Percentiles rank a stretch among this genome's conserved stretches.
Evolutionary conservation across 2,797 vertebrate species (phyloP).

Genomic region (Gobionotothen gibberifrons): DNA sequence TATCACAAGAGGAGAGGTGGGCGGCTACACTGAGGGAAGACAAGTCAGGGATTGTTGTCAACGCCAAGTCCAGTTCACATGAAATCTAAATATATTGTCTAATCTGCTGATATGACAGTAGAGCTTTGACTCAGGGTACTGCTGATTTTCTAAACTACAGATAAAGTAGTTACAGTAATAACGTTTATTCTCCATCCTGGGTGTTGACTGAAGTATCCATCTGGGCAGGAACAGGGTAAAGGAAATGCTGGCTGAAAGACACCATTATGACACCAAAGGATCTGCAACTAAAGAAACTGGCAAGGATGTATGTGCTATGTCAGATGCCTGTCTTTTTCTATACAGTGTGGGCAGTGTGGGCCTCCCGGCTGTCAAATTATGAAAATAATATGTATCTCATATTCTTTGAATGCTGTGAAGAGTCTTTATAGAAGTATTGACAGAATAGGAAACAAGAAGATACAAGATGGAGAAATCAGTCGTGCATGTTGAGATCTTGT

Average conservation of each 20-base stretch:
- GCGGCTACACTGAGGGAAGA: constrained; percentile 12
- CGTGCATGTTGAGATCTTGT: neutral
- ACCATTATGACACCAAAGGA: constrained; percentile 4
- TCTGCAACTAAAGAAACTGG: constrained; percentile 30
- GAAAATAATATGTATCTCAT: neutral
- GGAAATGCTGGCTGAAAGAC: constrained; percentile 3
- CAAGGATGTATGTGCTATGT: neutral
- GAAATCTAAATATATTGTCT: neutral
- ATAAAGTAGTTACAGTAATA: neutral
- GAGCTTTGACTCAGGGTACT: neutral
- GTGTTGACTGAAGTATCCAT: neutral
- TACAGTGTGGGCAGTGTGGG: constrained; percentile 43
- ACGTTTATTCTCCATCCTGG: neutral
- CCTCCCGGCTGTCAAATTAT: constrained; percentile 41
- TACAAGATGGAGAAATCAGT: neutral
- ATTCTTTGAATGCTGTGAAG: neutral
- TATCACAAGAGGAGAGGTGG: constrained; percentile 24
- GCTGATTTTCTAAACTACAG: neutral
- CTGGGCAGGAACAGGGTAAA: neutral
- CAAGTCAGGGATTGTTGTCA: neutral
- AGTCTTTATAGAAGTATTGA: neutral
- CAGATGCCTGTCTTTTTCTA: constrained; percentile 28
- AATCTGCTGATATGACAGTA: neutral
- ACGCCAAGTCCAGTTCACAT: neutral
- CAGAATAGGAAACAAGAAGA: neutral